phyloP scores from a whole-genome alignment of 2,888 invertebrate genomes.

The Lasioglossum zephyrum region DNA sequence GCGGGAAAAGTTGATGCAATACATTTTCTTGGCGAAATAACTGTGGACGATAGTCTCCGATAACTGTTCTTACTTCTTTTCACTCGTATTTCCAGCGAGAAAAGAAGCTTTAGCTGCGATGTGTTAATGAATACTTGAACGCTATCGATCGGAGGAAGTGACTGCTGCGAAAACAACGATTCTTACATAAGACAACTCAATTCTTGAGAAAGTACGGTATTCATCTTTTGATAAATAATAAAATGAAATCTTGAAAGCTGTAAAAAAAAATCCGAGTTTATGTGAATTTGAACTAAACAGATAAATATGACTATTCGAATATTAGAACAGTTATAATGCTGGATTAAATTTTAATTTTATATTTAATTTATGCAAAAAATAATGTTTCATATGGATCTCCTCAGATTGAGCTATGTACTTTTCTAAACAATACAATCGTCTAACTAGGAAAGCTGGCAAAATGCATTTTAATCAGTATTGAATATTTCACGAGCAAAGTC shows the following conservation, averaged over 20 bases:
- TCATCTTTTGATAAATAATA: background rate
- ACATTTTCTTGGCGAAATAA: background rate
- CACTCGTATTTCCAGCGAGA: background rate
- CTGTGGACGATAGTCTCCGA: background rate
- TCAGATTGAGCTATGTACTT: background rate
- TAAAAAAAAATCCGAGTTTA: background rate
- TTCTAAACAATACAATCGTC: background rate
- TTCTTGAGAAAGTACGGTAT: background rate
- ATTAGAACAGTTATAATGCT: background rate
- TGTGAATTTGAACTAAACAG: background rate
- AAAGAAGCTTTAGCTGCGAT: conserved; percentile 18
- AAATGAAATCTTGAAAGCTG: background rate
- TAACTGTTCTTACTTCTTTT: background rate
- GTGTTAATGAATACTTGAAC: conserved; percentile 29
- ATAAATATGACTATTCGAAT: background rate
- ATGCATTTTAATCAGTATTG: background rate
- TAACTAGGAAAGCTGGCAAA: background rate
- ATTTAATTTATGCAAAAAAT: background rate
- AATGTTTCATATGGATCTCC: background rate
- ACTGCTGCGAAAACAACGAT: background rate
- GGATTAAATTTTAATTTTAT: background rate
- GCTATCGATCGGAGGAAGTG: conserved; percentile 15
- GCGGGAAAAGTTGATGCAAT: background rate
- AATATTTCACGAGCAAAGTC: background rate
- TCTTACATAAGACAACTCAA: too few species aligned